These are phyloP conservation scores for Dynastes tityus DNA, from an alignment of 2,888 invertebrate species.

Conservation along the genomic window DNA sequence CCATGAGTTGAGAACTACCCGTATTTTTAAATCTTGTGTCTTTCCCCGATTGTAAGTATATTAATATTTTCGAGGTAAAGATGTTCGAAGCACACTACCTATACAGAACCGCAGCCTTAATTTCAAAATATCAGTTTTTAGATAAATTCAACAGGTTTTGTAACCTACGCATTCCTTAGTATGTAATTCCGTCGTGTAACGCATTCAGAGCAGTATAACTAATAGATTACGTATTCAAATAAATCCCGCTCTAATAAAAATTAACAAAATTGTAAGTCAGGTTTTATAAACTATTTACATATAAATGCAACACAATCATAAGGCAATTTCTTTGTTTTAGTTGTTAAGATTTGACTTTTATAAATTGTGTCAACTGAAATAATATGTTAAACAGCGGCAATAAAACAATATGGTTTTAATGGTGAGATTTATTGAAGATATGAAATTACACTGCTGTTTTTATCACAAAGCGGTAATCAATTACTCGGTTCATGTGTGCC, in stretches of 20 bases:
- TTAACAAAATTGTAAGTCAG: neutral
- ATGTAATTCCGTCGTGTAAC: too few relatives aligned
- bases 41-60: too few relatives aligned
- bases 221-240: too few relatives aligned
- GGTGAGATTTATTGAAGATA: constrained; percentile 1
- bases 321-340: neutral
- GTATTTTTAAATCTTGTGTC: too few relatives aligned
- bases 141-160: too few relatives aligned
- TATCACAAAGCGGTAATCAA: neutral
- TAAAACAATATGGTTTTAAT: constrained; percentile 1
- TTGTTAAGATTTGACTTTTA: constrained; percentile 3
- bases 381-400: neutral
- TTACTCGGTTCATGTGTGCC: neutral
- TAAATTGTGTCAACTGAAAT: constrained; percentile 1
- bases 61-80: too few relatives aligned
- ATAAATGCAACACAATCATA: neutral
- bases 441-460: neutral
- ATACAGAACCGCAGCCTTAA: too few relatives aligned
- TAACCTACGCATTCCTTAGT: too few relatives aligned
- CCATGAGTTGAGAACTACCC: too few relatives aligned
- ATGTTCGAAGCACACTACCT: too few relatives aligned
- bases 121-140: too few relatives aligned
- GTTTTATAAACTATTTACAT: constrained; percentile 7
- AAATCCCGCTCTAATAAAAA: neutral
- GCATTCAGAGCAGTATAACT: too few relatives aligned